Percentiles rank a stretch among this genome's conserved stretches.
Conservation (phyloP, 2,888 invertebrate genomes). For the Drosophila prostipennis region DNA sequence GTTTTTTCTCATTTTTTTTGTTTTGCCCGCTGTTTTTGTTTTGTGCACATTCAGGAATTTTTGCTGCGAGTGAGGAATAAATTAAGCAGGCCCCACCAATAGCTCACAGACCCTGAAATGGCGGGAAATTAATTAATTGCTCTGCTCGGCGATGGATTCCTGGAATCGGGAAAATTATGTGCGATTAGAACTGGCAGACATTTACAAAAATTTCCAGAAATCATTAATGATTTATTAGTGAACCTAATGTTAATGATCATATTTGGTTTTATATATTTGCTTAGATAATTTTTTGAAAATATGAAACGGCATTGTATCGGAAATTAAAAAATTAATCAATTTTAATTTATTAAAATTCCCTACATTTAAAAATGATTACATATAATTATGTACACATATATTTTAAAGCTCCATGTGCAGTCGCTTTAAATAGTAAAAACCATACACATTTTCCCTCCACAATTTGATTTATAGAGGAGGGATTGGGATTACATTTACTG, state of each 20-base stretch:
- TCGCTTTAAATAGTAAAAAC: constrained; percentile 8
- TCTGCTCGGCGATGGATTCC: constrained; percentile 18
- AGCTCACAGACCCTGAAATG: constrained; percentile 39
- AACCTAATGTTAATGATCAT: no score
- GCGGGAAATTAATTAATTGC: constrained; percentile 45
- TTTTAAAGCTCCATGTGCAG: no score
- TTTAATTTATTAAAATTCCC: no score
- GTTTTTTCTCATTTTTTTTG: constrained; percentile 23
- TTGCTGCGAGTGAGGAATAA: constrained; percentile 71
- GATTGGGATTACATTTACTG: constrained; percentile 20
- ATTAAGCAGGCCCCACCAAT: constrained; percentile 61
- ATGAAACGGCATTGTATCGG: no score
- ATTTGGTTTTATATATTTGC: no score
- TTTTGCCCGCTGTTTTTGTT: constrained; percentile 57
- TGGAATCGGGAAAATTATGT: constrained; percentile 5
- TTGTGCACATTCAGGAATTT: constrained; percentile 51
- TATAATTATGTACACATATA: no score
- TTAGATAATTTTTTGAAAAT: no score
- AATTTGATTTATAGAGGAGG: constrained; percentile 7
- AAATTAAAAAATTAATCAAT: no score
- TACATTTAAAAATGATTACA: no score
- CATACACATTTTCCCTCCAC: constrained; percentile 2
- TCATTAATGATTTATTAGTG: background rate
- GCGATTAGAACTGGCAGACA: background rate
- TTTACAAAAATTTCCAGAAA: background rate